Percentiles rank a stretch among this genome's conserved stretches.
Conservation (phyloP, 2,797 vertebrate genomes). For the Erethizon dorsatum region DNA sequence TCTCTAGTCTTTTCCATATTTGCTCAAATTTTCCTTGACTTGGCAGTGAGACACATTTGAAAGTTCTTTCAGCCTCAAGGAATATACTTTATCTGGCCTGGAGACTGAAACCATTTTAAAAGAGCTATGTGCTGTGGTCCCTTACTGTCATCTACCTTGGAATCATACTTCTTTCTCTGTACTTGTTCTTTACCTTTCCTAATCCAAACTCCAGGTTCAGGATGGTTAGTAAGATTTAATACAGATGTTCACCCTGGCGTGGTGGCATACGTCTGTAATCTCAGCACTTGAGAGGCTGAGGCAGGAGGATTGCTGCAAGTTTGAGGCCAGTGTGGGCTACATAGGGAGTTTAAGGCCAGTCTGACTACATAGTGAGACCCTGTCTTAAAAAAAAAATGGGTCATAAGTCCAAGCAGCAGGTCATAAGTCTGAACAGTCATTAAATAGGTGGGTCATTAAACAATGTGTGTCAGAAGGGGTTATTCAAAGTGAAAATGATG, state of each 20-base stretch:
- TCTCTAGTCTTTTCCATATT: conserved; percentile 8
- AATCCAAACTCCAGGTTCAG: conserved; percentile 13
- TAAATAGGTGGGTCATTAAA: not conserved
- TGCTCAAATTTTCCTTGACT: not conserved
- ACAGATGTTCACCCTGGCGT: not conserved
- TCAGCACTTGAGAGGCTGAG: not conserved
- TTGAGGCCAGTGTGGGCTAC: not conserved
- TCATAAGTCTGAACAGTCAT: not conserved
- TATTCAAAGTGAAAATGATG: conserved; percentile 9
- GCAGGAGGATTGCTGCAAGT: not conserved
- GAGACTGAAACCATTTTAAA: conserved; percentile 7
- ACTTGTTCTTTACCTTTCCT: conserved; percentile 38
- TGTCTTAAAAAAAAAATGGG: not conserved
- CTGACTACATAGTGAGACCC: not conserved
- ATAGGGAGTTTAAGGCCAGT: not conserved
- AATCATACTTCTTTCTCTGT: conserved; percentile 25
- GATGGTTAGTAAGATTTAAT: conserved; percentile 16
- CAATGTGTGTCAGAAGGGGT: not conserved
- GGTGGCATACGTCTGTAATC: not conserved
- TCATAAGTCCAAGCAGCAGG: not conserved
- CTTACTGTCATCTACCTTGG: not conserved
- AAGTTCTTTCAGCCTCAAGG: conserved; percentile 36
- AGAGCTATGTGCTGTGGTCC: not conserved
- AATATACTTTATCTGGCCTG: not conserved
- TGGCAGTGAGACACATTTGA: not conserved